These are phyloP conservation scores for Gorsachius magnificus DNA, from an alignment of 2,797 vertebrate species.

Conservation along the genomic window DNA sequence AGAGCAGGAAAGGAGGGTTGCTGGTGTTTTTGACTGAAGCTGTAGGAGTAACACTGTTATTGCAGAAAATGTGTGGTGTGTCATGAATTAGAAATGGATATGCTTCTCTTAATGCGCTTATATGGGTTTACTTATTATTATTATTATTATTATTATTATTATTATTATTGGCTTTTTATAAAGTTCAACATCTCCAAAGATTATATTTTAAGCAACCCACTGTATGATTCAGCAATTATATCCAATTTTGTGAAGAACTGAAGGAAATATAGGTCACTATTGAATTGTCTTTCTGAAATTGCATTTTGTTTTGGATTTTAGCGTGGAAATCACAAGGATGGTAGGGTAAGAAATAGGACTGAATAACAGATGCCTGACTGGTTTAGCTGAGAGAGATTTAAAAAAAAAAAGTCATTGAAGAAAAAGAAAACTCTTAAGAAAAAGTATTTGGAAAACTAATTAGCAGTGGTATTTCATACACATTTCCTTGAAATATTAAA, in stretches of 20 bases:
- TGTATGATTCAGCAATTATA: background rate
- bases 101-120: background rate
- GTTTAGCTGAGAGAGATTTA: background rate
- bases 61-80: background rate
- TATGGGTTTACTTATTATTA: background rate
- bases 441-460: background rate
- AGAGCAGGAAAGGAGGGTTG: background rate
- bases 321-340: background rate
- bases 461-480: background rate
- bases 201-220: background rate
- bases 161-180: background rate
- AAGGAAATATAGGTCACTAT: background rate
- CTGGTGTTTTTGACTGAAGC: background rate
- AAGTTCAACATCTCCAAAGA: background rate
- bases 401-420: background rate
- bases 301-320: background rate
- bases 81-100: background rate
- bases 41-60: background rate
- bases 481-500: background rate
- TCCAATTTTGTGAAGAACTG: background rate
- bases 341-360: background rate
- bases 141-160: background rate
- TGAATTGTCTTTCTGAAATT: background rate
- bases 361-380: background rate
- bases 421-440: background rate